Evolutionary conservation across 2,888 invertebrate species (phyloP).

Genomic region (Volucella inflata): DNA sequence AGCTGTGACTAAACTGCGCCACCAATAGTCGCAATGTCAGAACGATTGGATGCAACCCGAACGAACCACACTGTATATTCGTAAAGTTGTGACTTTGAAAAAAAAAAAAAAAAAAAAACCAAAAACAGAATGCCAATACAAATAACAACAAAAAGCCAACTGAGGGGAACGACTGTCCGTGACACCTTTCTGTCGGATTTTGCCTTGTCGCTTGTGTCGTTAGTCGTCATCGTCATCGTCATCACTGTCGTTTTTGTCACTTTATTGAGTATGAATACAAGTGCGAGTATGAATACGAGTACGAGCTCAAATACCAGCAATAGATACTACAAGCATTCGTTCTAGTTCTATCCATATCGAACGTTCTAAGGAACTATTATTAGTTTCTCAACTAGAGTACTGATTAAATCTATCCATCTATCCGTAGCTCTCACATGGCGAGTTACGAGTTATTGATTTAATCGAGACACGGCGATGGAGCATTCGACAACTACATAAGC

Average conservation of each 20-base stretch:
- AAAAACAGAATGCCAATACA: not conserved
- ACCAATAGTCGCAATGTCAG: constrained; percentile 7
- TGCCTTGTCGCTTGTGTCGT: constrained; percentile 37
- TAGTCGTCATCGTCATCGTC: constrained; percentile 15
- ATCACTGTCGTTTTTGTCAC: constrained; percentile 17
- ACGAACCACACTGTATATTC: not conserved
- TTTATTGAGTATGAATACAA: not conserved
- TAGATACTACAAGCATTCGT: constrained; percentile 7
- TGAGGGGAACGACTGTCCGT: constrained; percentile 74
- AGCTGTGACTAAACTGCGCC: constrained; percentile 1
- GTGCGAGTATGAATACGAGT: not conserved
- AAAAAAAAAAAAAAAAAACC: constrained; percentile 30
- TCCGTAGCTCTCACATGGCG: constrained; percentile 11
- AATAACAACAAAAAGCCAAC: constrained; percentile 26
- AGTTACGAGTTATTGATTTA: constrained; percentile 57
- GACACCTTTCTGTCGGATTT: constrained; percentile 74
- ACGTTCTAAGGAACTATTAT: constrained; percentile 48
- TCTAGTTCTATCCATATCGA: constrained; percentile 5
- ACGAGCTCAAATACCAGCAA: too few relatives aligned
- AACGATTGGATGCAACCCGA: constrained; percentile 22
- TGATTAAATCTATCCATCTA: constrained; percentile 55
- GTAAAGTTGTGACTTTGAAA: constrained; percentile 41
- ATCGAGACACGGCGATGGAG: constrained; percentile 33
- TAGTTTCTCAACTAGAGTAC: constrained; percentile 51
- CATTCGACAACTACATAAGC: constrained; percentile 41